Evolutionary conservation across 2,888 invertebrate species (phyloP), one percentile per base, ranked within the genome.

Genomic region (Odontocerum albicorne): DNA sequence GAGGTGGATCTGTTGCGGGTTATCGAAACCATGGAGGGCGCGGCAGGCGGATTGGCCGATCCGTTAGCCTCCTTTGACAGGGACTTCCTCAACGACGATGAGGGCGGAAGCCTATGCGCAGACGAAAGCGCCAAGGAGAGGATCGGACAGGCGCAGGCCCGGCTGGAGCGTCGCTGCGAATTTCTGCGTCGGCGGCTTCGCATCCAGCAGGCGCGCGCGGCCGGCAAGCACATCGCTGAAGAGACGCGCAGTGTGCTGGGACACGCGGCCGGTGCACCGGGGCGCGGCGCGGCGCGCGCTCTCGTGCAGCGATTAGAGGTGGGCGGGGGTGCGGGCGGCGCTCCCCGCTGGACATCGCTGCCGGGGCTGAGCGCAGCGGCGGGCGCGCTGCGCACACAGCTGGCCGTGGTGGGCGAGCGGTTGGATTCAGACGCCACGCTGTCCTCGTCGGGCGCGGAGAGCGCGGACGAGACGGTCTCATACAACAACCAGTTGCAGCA

Each of bases 341-440:
- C 62, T 83, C 89, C 65, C 75, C 82, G 61, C 81, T 92, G 90
- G 68, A 82, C 85, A 2, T 86, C 88, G 67, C 83, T 85, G 16
- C 88, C 89, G 7, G 90, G 71, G 65, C 81, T 92, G 61, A 85
- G 85, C 61, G 83, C 82, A 59, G 85, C 90, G 1, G 81, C 89
- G 1, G 90, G 90, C 13, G 82, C 87, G 13, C 70, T 95, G 59
- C 79, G 83, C 43, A 83, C 86, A 0, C 89, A 91, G 69, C 71
- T 94, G 63, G 80, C 84, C 19, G 77, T 88, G 60, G 82, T 92
- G 51, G 88, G 91, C 68, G 78, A 80, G 56, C 86, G 86, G 64
- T 77, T 92, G 61, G 96, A 96, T 72, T 93, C 94, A 1, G 96
- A 96, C 75, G 94, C 92, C 27, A 96, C 96, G 1, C 92, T 88